Evolutionary conservation across 2,113 vertebrate genomes (phyloP), one percentile per base, ranked within the genome.

Genomic region (Oophaga pumilio): DNA sequence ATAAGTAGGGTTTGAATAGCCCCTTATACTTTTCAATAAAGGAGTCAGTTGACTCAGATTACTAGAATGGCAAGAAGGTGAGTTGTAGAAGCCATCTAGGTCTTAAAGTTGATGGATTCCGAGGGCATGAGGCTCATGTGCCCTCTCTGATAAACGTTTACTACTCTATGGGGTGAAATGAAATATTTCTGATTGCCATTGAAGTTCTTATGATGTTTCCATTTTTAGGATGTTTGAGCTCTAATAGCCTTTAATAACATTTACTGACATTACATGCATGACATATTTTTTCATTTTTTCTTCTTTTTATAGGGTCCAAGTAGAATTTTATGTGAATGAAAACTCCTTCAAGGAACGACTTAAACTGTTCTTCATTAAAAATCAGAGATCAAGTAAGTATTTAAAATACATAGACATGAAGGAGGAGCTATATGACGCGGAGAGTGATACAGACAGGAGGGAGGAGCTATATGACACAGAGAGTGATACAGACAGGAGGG

Each of bases 321-420:
- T 96, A 76, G 95, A 96, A 92, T 96, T 96, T 92, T 96, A 96
- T 85, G 95, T 96, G 91, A 96, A 96, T 71, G 96, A 96, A 90
- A 96, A 96, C 93, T 96, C 95, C 17, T 96, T 96, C 93, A 96
- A 96, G 91, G 95, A 96, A 91, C 94, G 95, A 24, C 94, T 96
- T 87, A 96, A 96, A 93, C 93, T 96, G 90, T 96, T 96, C 93
- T 96, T 96, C 95, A 96, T 96, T 93, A 96, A 96, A 94, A 96
- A 96, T 94, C 95, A 96, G 95, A 94, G 95, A 94, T 96, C 96
- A 89, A 96, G 95, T 96, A 93, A 96, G 95, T 95, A 68, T 84
- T 14, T 60, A 59, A 43, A 2, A 33, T 76, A 49, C 14, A 62
- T 26, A 13, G 62, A 66, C 22, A 24, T 2, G 22, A 24, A 13